Base-by-base conservation (phyloP, 2,888 invertebrate genomes). In the Neoitamus cyanurus region DNA sequence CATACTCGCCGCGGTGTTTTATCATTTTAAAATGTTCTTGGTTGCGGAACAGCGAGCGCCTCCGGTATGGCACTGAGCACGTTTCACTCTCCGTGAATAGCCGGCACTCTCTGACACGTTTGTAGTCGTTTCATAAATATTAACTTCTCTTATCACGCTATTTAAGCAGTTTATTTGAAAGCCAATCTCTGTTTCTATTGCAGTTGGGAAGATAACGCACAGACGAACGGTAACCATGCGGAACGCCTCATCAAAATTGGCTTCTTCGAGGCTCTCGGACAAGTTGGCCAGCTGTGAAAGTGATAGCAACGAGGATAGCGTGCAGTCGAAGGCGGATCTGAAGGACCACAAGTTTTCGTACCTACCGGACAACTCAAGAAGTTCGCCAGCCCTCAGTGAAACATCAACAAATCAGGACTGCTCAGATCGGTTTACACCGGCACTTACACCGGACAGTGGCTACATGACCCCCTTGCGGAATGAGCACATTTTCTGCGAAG, bases 131-230 rank as follows among this genome's bases (percentile, higher is more conserved):
- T 58, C 31, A 73, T 77, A 46, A 31, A 69, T 77, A 84, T 69
- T 84, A 42, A 20, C 20, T 68, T n/a, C 42, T 83, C 69, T 69
- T 46, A 75, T 84, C 42, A 5, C 25, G 37, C 31, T 31, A 31
- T 58, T 28, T 15, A 58, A 80, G 13, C 34, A 80, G 15, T 58
- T 58, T 58, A 25, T 58, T 80, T 80, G 6, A 58, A 25, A 13
- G 30, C 15, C 15, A n/a, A 34, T 36, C 36, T 83, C 20, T 69
- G 13, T 83, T 46, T 73, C 15, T 3, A 34, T 83, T 86, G 48
- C 70, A 86, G 86, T 37, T 84, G 85, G 86, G 30, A 86, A 85
- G 83, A 84, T 86, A 9, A 85, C 83, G 11, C 86, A 86, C 37
- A 42, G 86, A 42, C 75, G 86, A 11, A 84, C 86, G 6, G 46